These are phyloP conservation scores for Eubasilissa regina DNA, from an alignment of 1,140 invertebrate species.

Conservation along the genomic window DNA sequence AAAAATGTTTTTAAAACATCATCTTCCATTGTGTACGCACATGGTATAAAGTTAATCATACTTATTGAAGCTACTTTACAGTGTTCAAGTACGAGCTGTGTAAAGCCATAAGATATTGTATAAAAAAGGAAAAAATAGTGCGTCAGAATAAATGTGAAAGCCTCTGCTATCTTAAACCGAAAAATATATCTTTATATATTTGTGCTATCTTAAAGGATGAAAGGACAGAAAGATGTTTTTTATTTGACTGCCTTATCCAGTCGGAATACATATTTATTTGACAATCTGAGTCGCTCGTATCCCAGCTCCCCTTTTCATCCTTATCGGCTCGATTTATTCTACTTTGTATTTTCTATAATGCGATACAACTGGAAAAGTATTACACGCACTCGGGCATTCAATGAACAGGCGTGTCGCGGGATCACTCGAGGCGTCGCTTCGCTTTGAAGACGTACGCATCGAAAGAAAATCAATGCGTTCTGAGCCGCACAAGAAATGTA, in stretches of 20 bases:
- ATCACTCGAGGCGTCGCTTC: slow-evolving; percentile 10
- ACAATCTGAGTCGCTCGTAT: slow-evolving; percentile 51
- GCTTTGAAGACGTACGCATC: slow-evolving; percentile 24
- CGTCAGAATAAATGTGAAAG: too few species aligned
- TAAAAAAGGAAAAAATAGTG: too few species aligned
- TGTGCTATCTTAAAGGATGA: slow-evolving; percentile 32
- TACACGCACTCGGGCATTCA: neutral
- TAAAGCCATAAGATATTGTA: too few species aligned
- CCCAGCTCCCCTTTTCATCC: neutral
- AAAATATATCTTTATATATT: slow-evolving; percentile 15
- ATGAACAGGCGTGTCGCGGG: neutral
- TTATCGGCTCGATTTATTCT: slow-evolving; percentile 25
- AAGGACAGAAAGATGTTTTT: slow-evolving; percentile 37
- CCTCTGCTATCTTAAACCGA: neutral
- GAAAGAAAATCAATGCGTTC: neutral
- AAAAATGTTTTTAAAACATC: too few species aligned
- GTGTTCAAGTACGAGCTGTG: too few species aligned
- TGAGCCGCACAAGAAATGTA: too few species aligned
- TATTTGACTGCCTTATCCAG: slow-evolving; percentile 47
- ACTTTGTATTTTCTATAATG: slow-evolving; percentile 29
- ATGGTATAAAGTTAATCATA: too few species aligned
- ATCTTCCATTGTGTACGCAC: too few species aligned
- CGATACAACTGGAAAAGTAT: neutral
- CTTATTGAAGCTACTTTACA: too few species aligned
- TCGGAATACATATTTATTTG: slow-evolving; percentile 53